These are phyloP conservation scores for Troglohyphantes excavatus DNA, from an alignment of 2,888 invertebrate genomes.

Conservation along the genomic window DNA sequence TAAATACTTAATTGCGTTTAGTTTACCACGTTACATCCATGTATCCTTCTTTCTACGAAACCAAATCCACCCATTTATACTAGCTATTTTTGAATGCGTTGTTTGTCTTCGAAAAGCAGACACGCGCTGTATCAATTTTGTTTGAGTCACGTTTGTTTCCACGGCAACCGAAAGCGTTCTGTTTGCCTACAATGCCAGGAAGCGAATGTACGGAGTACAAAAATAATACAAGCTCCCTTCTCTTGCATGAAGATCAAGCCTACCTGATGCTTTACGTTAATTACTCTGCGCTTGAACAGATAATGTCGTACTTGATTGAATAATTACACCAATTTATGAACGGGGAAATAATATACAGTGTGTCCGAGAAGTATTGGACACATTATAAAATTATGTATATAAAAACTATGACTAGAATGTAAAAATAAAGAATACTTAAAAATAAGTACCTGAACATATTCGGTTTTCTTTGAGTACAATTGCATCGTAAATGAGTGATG, in stretches of 20 bases:
- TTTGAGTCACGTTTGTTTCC: conserved; percentile 57
- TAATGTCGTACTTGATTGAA: too few species aligned
- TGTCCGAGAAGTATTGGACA: too few species aligned
- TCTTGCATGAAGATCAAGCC: conserved; percentile 4
- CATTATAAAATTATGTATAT: too few species aligned
- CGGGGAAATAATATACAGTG: too few species aligned
- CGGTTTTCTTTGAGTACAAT: too few species aligned
- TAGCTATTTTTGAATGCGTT: neutral
- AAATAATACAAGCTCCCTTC: neutral
- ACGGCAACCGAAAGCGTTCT: conserved; percentile 51
- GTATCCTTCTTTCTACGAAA: neutral
- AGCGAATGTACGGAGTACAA: conserved; percentile 11
- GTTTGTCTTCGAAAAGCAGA: conserved; percentile 38
- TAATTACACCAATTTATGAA: too few species aligned
- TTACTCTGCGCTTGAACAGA: neutral
- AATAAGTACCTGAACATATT: too few species aligned
- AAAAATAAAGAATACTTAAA: too few species aligned
- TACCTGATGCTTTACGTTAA: neutral
- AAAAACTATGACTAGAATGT: too few species aligned
- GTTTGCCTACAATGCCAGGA: conserved; percentile 61
- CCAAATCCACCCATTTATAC: neutral
- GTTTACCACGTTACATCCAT: neutral
- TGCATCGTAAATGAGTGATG: too few species aligned
- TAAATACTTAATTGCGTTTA: neutral
- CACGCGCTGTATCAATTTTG: conserved; percentile 45